Evolutionary conservation across 1,140 invertebrate species (phyloP), one percentile per base, ranked within the genome.

Genomic region (Philotrypesis tridentata): DNA sequence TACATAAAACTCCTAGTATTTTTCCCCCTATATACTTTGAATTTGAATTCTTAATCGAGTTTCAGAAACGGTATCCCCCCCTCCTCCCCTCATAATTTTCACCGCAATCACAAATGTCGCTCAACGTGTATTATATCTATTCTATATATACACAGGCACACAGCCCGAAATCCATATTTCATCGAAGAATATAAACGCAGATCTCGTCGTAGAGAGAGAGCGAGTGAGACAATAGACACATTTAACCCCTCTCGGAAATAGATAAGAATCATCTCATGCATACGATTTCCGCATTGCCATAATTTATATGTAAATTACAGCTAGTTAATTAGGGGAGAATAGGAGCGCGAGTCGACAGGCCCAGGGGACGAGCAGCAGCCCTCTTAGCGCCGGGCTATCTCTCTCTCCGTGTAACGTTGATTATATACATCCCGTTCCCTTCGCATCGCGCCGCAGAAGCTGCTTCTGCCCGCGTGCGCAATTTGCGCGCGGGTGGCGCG

Each of bases 231-330:
- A 55, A 55, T 55, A 55, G 1, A n/a, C 21, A 55, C 48, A 55
- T 14, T 17, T 4, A 55, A 17, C 17, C 5, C 21, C 2, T n/a
- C 5, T n/a, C 43, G 14, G 14, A 0, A 6, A 6, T 17, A 27
- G 31, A 77, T 77, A 65, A 65, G 23, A 43, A 43, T 55, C 48
- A 55, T 77, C 74, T 67, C 55, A 67, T 67, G 67, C 37, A 71
- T 71, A 79, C 21, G 48, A 79, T 71, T 79, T 71, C 8, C 77
- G 68, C 31, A 33, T 37, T 21, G 67, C 21, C 68, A 79, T 79
- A 71, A 79, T 79, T 79, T 79, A 79, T 79, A 71, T 79, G 65
- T 71, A 79, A 79, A 79, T 79, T 79, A 79, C 43, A 55, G 43
- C 48, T 60, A 23, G 77, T 79, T 79, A 71, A 79, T 79, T 71